Conservation (phyloP, 2,888 invertebrate genomes). For the Heliconius ismenius region DNA sequence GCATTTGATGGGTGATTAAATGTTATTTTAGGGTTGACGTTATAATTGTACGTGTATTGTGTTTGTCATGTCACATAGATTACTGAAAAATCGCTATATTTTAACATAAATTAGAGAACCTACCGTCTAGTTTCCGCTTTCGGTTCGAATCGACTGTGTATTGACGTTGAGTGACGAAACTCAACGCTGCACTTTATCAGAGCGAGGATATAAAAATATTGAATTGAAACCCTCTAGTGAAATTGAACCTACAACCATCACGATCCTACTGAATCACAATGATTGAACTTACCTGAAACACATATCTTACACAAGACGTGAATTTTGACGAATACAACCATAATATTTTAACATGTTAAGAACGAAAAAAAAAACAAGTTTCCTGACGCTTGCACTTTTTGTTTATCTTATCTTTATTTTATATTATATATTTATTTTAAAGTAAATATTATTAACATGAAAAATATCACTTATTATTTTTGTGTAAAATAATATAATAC, state of each 20-base stretch:
- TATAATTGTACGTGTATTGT: background rate
- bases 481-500: background rate
- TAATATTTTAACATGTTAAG: too few species aligned
- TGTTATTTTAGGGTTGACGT: constrained; percentile 1
- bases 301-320: too few species aligned
- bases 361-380: too few species aligned
- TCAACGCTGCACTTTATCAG: background rate
- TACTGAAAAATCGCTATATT: background rate
- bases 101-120: background rate
- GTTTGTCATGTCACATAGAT: background rate
- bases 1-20: constrained; percentile 17
- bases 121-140: too few species aligned
- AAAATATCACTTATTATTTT: too few species aligned
- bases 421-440: background rate
- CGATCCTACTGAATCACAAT: too few species aligned
- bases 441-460: background rate
- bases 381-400: background rate
- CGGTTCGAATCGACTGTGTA: too few species aligned
- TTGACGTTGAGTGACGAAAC: background rate
- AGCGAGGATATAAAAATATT: too few species aligned
- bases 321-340: too few species aligned
- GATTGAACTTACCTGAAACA: too few species aligned
- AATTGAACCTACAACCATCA: too few species aligned
- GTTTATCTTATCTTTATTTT: background rate
- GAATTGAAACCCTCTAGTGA: too few species aligned